phyloP scores from a whole-genome alignment of 2,888 invertebrate genomes.

The Bursaphelenchus okinawaensis region DNA sequence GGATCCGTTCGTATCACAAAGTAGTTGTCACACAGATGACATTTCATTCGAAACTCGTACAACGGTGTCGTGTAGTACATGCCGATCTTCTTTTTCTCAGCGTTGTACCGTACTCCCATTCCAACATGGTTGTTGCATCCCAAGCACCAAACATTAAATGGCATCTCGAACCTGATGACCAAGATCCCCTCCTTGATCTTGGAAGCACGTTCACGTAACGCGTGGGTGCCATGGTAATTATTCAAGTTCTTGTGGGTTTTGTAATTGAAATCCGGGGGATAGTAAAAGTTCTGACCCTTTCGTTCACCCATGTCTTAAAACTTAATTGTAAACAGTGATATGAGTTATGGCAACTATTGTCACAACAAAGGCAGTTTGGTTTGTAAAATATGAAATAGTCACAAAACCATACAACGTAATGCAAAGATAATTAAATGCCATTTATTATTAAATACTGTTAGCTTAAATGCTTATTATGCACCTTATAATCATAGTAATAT shows the following conservation, averaged over 20 bases:
- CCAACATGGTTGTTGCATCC: slow-evolving; percentile 97
- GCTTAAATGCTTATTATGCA: too few species aligned
- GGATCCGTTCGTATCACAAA: slow-evolving; percentile 98
- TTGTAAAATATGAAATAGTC: too few species aligned
- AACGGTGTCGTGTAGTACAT: slow-evolving; percentile 88
- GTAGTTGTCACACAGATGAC: slow-evolving; percentile 92
- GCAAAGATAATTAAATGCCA: too few species aligned
- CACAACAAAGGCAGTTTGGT: too few species aligned
- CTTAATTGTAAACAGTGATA: too few species aligned
- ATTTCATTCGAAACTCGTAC: slow-evolving; percentile 97
- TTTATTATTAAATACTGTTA: too few species aligned
- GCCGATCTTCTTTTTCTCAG: slow-evolving; percentile 69
- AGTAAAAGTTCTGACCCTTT: slow-evolving; percentile 93
- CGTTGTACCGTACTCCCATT: slow-evolving; percentile 93
- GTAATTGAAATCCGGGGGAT: slow-evolving; percentile 97
- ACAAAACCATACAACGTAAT: too few species aligned
- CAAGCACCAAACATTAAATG: slow-evolving; percentile 98
- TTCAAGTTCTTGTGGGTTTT: slow-evolving; percentile 77
- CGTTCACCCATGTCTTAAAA: slow-evolving; percentile 85
- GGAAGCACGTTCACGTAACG: slow-evolving; percentile 86
- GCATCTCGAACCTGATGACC: slow-evolving; percentile 97
- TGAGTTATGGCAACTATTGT: too few species aligned
- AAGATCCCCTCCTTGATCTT: slow-evolving; percentile 91
- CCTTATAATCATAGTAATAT: too few species aligned
- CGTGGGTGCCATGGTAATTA: slow-evolving; percentile 85